These are phyloP conservation scores for Halichondria panicea DNA, from an alignment of 37 sponge, comb jelly and placozoan genomes.

Conservation along the genomic window DNA sequence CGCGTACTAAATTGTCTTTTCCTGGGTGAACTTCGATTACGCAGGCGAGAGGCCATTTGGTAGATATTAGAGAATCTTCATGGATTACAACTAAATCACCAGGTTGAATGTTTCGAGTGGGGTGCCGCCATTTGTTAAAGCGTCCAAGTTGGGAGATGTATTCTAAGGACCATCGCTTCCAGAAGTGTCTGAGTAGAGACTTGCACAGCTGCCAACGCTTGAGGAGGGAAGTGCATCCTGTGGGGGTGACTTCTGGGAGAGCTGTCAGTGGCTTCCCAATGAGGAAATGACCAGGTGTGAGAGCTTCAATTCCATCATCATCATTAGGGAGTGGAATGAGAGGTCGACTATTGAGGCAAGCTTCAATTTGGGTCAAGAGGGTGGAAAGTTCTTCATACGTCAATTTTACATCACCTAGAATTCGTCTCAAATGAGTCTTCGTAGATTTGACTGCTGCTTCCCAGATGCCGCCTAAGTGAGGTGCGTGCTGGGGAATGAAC, in stretches of 20 bases:
- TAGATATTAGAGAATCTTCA: too few relatives aligned
- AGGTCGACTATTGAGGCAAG: conserved; percentile 30
- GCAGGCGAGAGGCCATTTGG: too few relatives aligned
- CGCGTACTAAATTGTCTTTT: too few relatives aligned
- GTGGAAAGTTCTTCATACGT: conserved; percentile 38
- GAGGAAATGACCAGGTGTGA: conserved; percentile 46
- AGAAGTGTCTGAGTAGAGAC: conserved; percentile 25
- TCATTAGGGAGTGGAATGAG: conserved; percentile 18
- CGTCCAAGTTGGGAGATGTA: conserved; percentile 14
- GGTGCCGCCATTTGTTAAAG: conserved; percentile 24
- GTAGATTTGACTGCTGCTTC: conserved; percentile 35
- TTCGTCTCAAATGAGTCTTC: conserved; percentile 34
- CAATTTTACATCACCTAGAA: conserved; percentile 7
- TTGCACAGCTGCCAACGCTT: conserved; percentile 21
- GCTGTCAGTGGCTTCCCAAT: conserved; percentile 21
- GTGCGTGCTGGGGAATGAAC: conserved; percentile 41
- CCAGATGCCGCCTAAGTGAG: conserved; percentile 49
- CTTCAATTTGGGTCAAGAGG: conserved; percentile 29
- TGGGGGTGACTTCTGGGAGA: conserved; percentile 14
- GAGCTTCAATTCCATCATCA: conserved; percentile 37
- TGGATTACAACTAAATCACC: too few relatives aligned
- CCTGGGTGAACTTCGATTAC: too few relatives aligned
- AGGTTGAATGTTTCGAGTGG: conserved; percentile 11
- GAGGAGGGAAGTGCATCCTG: not conserved
- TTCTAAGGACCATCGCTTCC: conserved; percentile 41